A percentile compares a stretch with the other conserved stretches of the same genome.
Conservation (phyloP, 2,797 vertebrate genomes). For the Hippoglossus hippoglossus region DNA sequence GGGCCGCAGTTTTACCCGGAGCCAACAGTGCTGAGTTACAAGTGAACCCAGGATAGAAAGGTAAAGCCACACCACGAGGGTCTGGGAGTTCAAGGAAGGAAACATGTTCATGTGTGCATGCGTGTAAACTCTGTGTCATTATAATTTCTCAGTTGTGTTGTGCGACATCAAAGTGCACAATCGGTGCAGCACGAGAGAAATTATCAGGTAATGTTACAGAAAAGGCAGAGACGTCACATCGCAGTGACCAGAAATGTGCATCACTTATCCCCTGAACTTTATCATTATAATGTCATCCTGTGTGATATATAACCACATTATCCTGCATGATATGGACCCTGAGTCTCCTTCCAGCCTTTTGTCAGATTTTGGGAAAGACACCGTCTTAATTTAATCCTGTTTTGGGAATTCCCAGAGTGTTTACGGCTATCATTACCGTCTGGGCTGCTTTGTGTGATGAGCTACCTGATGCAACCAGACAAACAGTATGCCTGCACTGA, state of each 20-base stretch:
- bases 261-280: constrained; percentile 34
- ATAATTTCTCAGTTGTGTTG: constrained; percentile 32
- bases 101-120: constrained; percentile 19
- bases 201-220: constrained; percentile 33
- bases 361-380: constrained; percentile 74
- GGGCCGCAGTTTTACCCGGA: constrained; percentile 81
- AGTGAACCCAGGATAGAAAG: constrained; percentile 72
- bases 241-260: constrained; percentile 60
- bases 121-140: constrained; percentile 29
- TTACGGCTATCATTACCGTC: constrained; percentile 75
- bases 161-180: constrained; percentile 30
- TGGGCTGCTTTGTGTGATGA: constrained; percentile 70
- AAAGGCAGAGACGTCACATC: constrained; percentile 26
- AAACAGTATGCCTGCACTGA: constrained; percentile 69
- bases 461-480: constrained; percentile 74
- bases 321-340: constrained; percentile 38
- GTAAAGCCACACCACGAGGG: constrained; percentile 65
- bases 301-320: constrained; percentile 56
- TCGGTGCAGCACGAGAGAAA: constrained; percentile 32
- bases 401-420: constrained; percentile 79
- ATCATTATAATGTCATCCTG: constrained; percentile 40
- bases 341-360: constrained; percentile 45
- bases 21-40: constrained; percentile 84
- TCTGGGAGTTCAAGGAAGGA: constrained; percentile 60
- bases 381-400: constrained; percentile 65